Percentiles rank a stretch among this genome's conserved stretches.
phyloP scores from a whole-genome alignment of 2,888 invertebrate species.

The Phalera bucephala region DNA sequence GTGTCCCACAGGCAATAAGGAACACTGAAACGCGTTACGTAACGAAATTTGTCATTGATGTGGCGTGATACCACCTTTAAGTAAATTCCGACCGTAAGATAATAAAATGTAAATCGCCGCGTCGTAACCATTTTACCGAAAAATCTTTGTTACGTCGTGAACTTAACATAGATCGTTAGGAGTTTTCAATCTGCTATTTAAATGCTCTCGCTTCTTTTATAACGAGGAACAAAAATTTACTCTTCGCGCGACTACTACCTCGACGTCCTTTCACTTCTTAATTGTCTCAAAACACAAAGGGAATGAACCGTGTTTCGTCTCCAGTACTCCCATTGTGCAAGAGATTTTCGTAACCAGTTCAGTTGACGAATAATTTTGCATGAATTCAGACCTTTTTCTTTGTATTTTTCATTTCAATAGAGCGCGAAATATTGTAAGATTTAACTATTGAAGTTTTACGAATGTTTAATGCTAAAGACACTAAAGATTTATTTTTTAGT shows the following conservation, averaged over 20 bases:
- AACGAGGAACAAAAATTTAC: constrained; percentile 56
- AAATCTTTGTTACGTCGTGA: constrained; percentile 35
- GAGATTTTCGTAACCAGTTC: constrained; percentile 43
- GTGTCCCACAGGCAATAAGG: too few relatives aligned
- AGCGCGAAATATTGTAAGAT: neutral
- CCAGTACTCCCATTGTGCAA: constrained; percentile 43
- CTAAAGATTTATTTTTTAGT: too few relatives aligned
- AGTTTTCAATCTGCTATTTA: constrained; percentile 64
- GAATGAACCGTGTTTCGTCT: constrained; percentile 59
- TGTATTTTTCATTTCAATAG: constrained; percentile 5
- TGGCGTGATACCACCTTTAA: too few relatives aligned
- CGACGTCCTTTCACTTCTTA: constrained; percentile 55
- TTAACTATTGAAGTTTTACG: neutral
- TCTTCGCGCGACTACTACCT: constrained; percentile 48
- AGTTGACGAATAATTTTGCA: constrained; percentile 34
- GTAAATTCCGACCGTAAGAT: constrained; percentile 33
- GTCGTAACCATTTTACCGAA: constrained; percentile 35
- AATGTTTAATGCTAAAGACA: too few relatives aligned
- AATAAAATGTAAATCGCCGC: constrained; percentile 37
- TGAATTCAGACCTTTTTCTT: constrained; percentile 25
- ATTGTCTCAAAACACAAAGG: constrained; percentile 70
- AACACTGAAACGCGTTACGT: too few relatives aligned
- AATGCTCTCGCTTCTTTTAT: constrained; percentile 58
- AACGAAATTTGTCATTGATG: too few relatives aligned
- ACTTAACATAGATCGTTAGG: constrained; percentile 58